Base-by-base conservation (phyloP, 1,140 invertebrate species). In the Lepidurus arcticus region DNA sequence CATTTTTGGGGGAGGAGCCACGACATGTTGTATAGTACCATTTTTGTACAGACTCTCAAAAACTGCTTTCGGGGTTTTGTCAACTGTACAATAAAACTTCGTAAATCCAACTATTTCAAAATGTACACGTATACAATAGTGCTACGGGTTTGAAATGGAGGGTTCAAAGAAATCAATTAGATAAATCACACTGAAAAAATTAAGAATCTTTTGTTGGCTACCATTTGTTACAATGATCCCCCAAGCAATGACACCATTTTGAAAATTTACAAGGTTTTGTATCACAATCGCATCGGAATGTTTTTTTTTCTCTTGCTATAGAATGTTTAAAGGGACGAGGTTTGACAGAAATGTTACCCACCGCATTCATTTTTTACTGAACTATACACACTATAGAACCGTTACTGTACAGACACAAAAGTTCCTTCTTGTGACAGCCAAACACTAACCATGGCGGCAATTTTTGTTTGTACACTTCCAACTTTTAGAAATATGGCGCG, bases 151-250 rank as follows among this genome's bases (percentile, higher is more conserved):
- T 11, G 24, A 74, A 74, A 42, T 42, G 74, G 74, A 34, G 16
- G 26, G 74, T 42, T 74, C 43, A 9, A 34, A 34, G 24, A 73
- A 73, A 73, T 73, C 53, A 73, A 74, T 9, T 1, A 34, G 73
- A 5, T 10, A 74, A 16, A 26, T 21, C 42, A 5, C 24, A 42
- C 43, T 16, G 16, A 16, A 26, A 74, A 16, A 74, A 74, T 43
- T 42, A 43, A 74, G 43, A 26, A 43, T 74, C 74, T 74, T 26
- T 42, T 74, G 74, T 74, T 43, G 74, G 42, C 74, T 26, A 74
- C 42, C n/a, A 74, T 74, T 16, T 42, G 42, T 74, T 74, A 34
- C 74, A 74, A 34, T 34, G 34, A 34, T 34, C 34, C 34, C 34
- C 34, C 34, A 34, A 3, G 34, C 4, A 34, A 34, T 34, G 34